Percentiles rank a stretch among this genome's conserved stretches.
Evolutionary conservation across 2,888 invertebrate species (phyloP).

Genomic region (Heliconius hortense): DNA sequence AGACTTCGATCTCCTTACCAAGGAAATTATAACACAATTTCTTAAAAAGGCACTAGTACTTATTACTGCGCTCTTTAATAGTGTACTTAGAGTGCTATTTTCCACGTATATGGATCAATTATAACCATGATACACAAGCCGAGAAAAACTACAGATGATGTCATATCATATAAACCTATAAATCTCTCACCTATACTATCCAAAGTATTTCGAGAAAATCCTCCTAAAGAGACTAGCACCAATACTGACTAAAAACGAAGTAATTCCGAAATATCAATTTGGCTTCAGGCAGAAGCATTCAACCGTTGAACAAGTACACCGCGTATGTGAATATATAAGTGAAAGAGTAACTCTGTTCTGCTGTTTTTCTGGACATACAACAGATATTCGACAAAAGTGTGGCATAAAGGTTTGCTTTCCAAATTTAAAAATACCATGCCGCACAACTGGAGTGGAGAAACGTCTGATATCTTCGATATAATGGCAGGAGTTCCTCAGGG

Average conservation of each 20-base stretch:
- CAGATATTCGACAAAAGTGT: neutral
- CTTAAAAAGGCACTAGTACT: neutral
- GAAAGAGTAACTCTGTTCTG: constrained; percentile 18
- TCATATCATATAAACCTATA: neutral
- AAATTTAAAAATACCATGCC: neutral
- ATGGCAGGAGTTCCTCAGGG: neutral
- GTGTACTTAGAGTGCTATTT: neutral
- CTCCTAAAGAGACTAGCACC: neutral
- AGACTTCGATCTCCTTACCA: neutral
- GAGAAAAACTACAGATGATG: neutral
- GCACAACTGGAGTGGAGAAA: too few relatives aligned
- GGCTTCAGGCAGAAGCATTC: constrained; percentile 22
- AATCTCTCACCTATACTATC: neutral
- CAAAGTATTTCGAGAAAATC: constrained; percentile 2
- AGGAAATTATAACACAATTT: neutral
- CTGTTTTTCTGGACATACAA: constrained; percentile 20
- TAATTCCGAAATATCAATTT: constrained; percentile 15
- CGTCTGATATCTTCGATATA: neutral
- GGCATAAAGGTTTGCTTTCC: neutral
- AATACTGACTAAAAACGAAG: neutral
- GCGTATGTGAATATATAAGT: constrained; percentile 6
- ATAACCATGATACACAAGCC: neutral
- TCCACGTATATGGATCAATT: neutral
- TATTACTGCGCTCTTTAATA: neutral
- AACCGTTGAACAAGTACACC: constrained; percentile 24